Conservation (phyloP, 92 coral and sea anemone genomes). For the Siderastrea siderea region DNA sequence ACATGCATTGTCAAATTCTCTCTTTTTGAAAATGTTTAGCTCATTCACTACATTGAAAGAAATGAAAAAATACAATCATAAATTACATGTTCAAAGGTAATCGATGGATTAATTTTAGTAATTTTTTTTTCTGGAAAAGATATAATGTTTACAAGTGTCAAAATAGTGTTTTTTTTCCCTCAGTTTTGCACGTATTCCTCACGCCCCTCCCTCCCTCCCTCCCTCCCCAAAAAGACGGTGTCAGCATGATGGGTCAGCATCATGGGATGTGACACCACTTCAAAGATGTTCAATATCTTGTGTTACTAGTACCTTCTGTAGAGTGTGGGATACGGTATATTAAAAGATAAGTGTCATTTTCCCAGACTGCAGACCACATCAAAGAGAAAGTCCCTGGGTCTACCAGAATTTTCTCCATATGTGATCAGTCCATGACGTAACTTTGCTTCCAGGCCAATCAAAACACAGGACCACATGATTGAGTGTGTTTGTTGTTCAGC, state of each 20-base stretch:
- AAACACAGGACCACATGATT: slow-evolving; percentile 30
- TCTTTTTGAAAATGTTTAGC: too few relatives aligned
- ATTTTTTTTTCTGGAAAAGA: too few relatives aligned
- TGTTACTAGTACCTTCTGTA: background rate
- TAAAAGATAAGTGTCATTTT: background rate
- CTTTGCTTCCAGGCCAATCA: slow-evolving; percentile 56
- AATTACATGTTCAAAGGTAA: too few relatives aligned
- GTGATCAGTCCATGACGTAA: slow-evolving; percentile 62
- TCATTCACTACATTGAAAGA: too few relatives aligned
- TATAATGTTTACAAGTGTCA: too few relatives aligned
- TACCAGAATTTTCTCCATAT: slow-evolving; percentile 41
- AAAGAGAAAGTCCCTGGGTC: background rate
- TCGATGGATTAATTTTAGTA: too few relatives aligned
- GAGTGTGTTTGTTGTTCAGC: slow-evolving; percentile 73
- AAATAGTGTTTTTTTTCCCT: too few relatives aligned
- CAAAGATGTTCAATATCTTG: background rate
- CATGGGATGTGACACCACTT: background rate
- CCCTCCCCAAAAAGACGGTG: background rate
- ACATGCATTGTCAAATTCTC: too few relatives aligned
- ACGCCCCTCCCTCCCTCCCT: background rate
- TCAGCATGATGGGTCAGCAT: background rate
- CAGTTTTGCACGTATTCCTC: too few relatives aligned
- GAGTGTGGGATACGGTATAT: background rate
- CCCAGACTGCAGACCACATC: background rate
- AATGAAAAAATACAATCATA: too few relatives aligned